Evolutionary conservation across 2,888 invertebrate species (phyloP), one percentile per base, ranked within the genome.

Genomic region (Antitype chi): DNA sequence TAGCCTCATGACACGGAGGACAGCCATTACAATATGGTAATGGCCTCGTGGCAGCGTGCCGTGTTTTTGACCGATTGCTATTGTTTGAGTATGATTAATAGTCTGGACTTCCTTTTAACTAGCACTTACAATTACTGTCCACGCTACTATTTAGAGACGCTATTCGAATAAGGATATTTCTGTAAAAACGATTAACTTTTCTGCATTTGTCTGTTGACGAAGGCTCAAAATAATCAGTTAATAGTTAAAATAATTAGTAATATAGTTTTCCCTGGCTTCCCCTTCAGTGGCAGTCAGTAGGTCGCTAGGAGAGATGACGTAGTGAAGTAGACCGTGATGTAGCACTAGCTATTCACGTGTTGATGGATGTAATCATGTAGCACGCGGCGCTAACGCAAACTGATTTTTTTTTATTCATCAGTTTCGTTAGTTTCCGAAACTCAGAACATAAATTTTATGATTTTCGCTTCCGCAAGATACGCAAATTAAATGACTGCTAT

Each of bases 21-120:
- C 81, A 77, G 55, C 69, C 78, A 77, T 73, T 38, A 85, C 85
- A 81, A 76, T 76, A 71, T 71, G 23, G n/a, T 55, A 88, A 87
- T 78, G 75, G 64, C 28, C 66, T 62, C 78, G 53, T 81, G 83
- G 80, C 86, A 80, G 63, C 68, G 64, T 23, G 59, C 66, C 47
- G 25, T 87, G 84, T 88, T 52, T 82, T 70, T 47, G 20, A 68
- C 66, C 68, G 68, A 76, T 67, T 76, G 77, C 70, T 67, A 52
- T 70, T 70, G 43, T 64, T 70, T 74, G 70, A 76, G 70, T 68
- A 53, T 76, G 52, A 80, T 77, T 69, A 70, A 76, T 68, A 66
- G 43, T 63, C 38, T 70, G 25, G 60, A 71, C 79, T 78, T 74
- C 78, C 79, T 73, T 77, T 52, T 63, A 66, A 74, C 63, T 75